These are phyloP conservation scores for Corapipo altera DNA, from an alignment of 2,113 vertebrate species.

Conservation along the genomic window DNA sequence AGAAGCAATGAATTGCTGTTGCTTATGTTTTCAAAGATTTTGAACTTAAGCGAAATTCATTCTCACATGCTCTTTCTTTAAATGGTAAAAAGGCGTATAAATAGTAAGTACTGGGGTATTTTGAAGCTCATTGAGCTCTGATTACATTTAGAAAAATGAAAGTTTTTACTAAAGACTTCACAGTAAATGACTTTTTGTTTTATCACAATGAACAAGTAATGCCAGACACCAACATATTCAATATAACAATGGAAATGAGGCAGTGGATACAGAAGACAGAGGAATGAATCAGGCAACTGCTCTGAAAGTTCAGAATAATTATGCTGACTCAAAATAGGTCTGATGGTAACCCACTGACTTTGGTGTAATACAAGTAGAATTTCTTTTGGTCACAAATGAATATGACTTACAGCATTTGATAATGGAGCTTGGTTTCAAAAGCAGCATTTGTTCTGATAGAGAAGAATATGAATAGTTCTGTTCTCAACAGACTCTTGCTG, in stretches of 20 bases:
- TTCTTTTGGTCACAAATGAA: constrained; percentile 30
- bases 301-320: constrained; percentile 61
- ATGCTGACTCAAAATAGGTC: constrained; percentile 31
- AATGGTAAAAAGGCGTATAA: background rate
- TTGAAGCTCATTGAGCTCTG: background rate
- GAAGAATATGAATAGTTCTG: background rate
- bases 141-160: background rate
- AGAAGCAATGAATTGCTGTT: background rate
- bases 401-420: constrained; percentile 4
- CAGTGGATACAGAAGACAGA: background rate
- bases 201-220: constrained; percentile 35
- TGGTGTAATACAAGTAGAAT: background rate
- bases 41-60: background rate
- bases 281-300: constrained; percentile 44
- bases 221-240: background rate
- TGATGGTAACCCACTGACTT: constrained; percentile 19
- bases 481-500: background rate
- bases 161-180: background rate
- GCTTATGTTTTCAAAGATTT: background rate
- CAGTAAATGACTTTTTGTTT: constrained; percentile 42
- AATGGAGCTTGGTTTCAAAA: constrained; percentile 22
- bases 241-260: background rate
- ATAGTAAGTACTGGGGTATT: background rate
- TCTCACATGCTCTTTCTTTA: background rate
- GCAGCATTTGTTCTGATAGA: background rate